phyloP scores from a whole-genome alignment of 2,113 vertebrate genomes.

The Centrocercus urophasianus region DNA sequence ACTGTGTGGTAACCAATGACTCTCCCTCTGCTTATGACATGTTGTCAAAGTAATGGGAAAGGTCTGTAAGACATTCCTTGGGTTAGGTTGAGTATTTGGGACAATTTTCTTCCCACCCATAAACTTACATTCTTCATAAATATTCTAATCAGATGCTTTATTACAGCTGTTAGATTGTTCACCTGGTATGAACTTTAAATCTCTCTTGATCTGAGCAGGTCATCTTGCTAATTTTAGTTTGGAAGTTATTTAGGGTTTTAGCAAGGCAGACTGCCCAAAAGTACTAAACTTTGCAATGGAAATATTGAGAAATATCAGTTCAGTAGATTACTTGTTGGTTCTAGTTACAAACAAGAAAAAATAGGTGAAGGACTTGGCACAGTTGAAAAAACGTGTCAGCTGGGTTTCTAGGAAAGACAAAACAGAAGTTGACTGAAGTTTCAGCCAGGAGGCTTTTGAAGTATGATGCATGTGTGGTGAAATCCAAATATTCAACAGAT shows the following conservation, averaged over 20 bases:
- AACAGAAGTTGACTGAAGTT: background rate
- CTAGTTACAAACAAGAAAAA: background rate
- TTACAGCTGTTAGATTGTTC: background rate
- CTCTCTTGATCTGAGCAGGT: constrained; percentile 11
- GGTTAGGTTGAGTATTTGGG: background rate
- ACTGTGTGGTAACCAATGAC: background rate
- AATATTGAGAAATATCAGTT: background rate
- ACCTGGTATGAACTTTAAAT: constrained; percentile 13
- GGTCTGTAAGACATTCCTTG: background rate
- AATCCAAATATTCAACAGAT: background rate
- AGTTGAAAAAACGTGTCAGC: background rate
- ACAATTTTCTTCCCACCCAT: background rate
- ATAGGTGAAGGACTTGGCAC: background rate
- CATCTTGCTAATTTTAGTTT: constrained; percentile 42
- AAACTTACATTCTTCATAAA: background rate
- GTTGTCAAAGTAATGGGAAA: background rate
- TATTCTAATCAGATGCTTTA: background rate
- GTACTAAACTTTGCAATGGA: background rate
- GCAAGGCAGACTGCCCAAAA: background rate
- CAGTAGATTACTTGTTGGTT: background rate
- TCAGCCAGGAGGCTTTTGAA: background rate
- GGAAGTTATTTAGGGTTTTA: constrained; percentile 10
- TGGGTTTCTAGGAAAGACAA: background rate
- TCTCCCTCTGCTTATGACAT: rapidly evolving
- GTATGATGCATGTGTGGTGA: background rate